phyloP scores from a whole-genome alignment of 2,888 invertebrate species.

The Orthonychiurus folsomi region DNA sequence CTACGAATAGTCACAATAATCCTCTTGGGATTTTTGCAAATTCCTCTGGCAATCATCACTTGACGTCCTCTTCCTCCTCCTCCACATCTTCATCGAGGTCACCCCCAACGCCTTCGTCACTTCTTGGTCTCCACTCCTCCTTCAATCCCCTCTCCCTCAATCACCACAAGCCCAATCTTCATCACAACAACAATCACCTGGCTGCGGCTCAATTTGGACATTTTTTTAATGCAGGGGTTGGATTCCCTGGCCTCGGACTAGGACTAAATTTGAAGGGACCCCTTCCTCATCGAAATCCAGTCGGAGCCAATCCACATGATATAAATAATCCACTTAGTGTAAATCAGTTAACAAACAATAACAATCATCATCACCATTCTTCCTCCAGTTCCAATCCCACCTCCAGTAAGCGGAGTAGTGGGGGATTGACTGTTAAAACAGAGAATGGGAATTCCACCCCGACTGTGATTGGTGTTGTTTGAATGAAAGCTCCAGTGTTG shows the following conservation, averaged over 20 bases:
- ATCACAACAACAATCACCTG: slow-evolving; percentile 19
- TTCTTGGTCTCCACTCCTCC: slow-evolving; percentile 17
- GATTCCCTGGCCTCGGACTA: slow-evolving; percentile 24
- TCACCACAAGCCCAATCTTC: slow-evolving; percentile 14
- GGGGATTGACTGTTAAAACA: slow-evolving; percentile 1
- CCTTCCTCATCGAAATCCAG: slow-evolving; percentile 60
- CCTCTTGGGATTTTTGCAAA: slow-evolving; percentile 37
- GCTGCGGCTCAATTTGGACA: slow-evolving; percentile 11
- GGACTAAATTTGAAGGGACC: slow-evolving; percentile 33
- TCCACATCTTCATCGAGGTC: slow-evolving; percentile 47
- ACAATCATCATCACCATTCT: slow-evolving; percentile 28
- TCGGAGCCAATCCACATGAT: slow-evolving; percentile 83
- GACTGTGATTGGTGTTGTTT: slow-evolving; percentile 25
- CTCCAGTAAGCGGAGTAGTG: slow-evolving; percentile 17
- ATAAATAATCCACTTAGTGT: slow-evolving; percentile 86
- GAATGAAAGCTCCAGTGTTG: too few species aligned
- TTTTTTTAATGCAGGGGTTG: slow-evolving; percentile 11
- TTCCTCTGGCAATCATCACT: slow-evolving; percentile 22
- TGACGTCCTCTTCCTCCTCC: slow-evolving; percentile 46
- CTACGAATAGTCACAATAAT: slow-evolving; percentile 41
- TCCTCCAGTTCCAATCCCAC: slow-evolving; percentile 36
- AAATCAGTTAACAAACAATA: slow-evolving; percentile 73
- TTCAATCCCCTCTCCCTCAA: slow-evolving; percentile 32
- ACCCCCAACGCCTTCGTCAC: slow-evolving; percentile 26
- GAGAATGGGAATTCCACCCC: slow-evolving; percentile 28